Percentiles rank a stretch among this genome's conserved stretches.
These are phyloP conservation scores for Bhutanitis thaidina DNA, from an alignment of 2,888 invertebrate species.

Conservation along the genomic window DNA sequence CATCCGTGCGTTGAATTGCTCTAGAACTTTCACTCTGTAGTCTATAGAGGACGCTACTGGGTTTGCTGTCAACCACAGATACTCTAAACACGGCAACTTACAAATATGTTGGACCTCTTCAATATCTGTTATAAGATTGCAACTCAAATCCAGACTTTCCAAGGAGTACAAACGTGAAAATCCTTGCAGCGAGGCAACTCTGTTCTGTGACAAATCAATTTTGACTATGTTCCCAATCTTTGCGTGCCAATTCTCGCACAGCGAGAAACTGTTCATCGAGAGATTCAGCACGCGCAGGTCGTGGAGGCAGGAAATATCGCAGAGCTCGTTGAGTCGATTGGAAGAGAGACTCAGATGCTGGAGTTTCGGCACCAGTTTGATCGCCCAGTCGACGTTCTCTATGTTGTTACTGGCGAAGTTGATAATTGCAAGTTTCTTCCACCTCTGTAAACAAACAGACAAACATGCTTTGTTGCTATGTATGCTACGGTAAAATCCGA, in stretches of 20 bases:
- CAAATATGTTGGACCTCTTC: constrained; percentile 90
- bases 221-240: constrained; percentile 93
- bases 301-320: constrained; percentile 88
- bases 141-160: constrained; percentile 91
- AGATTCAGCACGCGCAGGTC: constrained; percentile 88
- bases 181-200: constrained; percentile 84
- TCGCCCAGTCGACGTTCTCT: constrained; percentile 87
- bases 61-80: constrained; percentile 93
- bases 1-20: constrained; percentile 91
- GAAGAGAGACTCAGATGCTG: constrained; percentile 86
- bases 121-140: constrained; percentile 89
- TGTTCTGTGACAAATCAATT: constrained; percentile 92
- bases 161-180: constrained; percentile 92
- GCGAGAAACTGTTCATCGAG: constrained; percentile 87
- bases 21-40: constrained; percentile 93
- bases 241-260: constrained; percentile 88
- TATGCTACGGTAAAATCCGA: too few relatives aligned
- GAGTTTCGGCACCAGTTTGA: constrained; percentile 86
- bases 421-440: constrained; percentile 84
- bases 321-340: constrained; percentile 87
- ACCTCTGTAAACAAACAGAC: constrained; percentile 72
- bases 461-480: too few relatives aligned
- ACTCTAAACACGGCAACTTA: constrained; percentile 91
- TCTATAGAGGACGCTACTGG: constrained; percentile 92
- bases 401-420: constrained; percentile 91